A percentile compares a stretch with the other conserved stretches of the same genome.
These are phyloP conservation scores for Psammodynastes pulverulentus DNA, from an alignment of 2,113 vertebrate species.

Conservation along the genomic window DNA sequence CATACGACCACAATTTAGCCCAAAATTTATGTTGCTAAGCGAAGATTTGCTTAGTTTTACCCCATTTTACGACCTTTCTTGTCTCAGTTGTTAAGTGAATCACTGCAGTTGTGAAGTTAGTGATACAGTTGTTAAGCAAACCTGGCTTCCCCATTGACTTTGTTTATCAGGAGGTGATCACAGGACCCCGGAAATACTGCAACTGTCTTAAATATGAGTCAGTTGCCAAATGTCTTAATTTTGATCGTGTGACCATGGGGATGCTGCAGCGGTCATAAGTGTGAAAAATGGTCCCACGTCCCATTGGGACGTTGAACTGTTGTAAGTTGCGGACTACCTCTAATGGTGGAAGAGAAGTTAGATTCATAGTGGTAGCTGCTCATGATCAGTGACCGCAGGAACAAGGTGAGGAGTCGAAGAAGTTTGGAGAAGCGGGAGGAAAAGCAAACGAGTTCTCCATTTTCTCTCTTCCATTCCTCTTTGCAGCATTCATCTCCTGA, in stretches of 20 bases:
- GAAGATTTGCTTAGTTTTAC: no score
- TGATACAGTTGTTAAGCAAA: no score
- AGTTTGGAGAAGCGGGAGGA: fast-evolving
- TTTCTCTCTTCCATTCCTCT: fast-evolving
- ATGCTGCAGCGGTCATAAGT: background rate
- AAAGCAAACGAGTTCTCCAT: fast-evolving
- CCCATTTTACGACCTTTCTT: no score
- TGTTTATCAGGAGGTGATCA: no score
- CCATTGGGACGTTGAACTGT: background rate
- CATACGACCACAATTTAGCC: no score
- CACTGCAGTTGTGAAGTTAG: no score
- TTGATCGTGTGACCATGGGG: background rate
- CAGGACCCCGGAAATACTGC: background rate
- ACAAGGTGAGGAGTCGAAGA: background rate
- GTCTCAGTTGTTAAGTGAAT: no score
- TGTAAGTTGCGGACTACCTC: background rate
- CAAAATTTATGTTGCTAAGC: no score
- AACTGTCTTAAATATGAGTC: background rate
- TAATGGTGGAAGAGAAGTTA: background rate
- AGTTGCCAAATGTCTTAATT: background rate
- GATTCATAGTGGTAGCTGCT: background rate
- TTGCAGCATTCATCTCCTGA: slow-evolving; percentile 81
- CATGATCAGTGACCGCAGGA: background rate
- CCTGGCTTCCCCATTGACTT: no score
- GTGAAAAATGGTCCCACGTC: background rate